Evolutionary conservation across 2,113 vertebrate genomes (phyloP), one percentile per base, ranked within the genome.

Genomic region (Gasterosteus nipponicus): DNA sequence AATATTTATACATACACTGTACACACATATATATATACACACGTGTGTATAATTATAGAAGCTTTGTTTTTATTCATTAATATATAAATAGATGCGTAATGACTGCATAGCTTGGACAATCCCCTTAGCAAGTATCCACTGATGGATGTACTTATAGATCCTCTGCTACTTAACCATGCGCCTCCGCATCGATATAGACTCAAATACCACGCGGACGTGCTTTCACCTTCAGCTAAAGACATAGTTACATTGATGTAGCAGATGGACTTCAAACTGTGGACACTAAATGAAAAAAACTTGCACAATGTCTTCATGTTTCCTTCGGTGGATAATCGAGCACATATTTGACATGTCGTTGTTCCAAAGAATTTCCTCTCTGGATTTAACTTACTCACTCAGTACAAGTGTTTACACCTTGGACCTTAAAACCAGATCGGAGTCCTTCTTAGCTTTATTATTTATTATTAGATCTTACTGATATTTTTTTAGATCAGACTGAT

Each of bases 391-490:
- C 12, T 29, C 65, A 10, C 39, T 33, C 39, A 26, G 51, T 54
- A 38, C 35, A 38, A 38, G 5, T 47, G 39, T n/a, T 31, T 66
- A 56, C 39, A 57, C 41, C 35, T 38, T 38, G 5, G 35, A 38
- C 31, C 10, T 2, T 39, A 44, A 62, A 57, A 53, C 33, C 42
- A 66, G 58, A 70, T 73, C 79, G 81, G 10, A 67, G 84, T 31
- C 60, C 73, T 72, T 82, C 87, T 86, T 41, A 41, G 65, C 81
- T 81, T 53, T 59, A 0, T 22, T 46, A 57, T 67, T 83, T 91
- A 91, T 87, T 89, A 86, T 85, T 90, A 90, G 91, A 84, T 63
- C 73, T 87, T 63, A 82, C 85, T 83, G 67, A 68, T 92, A 87
- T 91, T 86, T 87, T 86, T 87, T 87, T 54, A 72, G 60, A 76